Evolutionary conservation across 1,140 invertebrate species (phyloP).

Genomic region (Drosophila fuyamai): DNA sequence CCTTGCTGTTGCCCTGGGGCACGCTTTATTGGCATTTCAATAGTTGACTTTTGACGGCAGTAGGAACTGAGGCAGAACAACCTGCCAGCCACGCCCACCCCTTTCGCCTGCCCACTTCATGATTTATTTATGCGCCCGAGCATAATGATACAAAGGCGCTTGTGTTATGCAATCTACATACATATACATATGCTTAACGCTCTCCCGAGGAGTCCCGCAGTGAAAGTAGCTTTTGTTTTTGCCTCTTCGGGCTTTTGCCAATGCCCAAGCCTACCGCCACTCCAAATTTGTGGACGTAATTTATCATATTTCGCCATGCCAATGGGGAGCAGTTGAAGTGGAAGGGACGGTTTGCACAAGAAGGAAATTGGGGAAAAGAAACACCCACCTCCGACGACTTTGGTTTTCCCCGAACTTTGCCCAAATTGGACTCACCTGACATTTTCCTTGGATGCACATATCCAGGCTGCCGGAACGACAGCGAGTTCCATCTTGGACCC

Average conservation of each 20-base stretch:
- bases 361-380: conserved; percentile 17
- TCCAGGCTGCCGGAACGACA: conserved; percentile 93
- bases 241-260: conserved; percentile 17
- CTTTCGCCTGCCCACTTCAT: conserved; percentile 46
- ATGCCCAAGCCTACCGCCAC: conserved; percentile 13
- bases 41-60: conserved; percentile 66
- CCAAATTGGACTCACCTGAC: conserved; percentile 89
- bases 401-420: conserved; percentile 2
- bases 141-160: conserved; percentile 79
- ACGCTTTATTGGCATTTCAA: conserved; percentile 79
- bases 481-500: conserved; percentile 94
- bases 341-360: conserved; percentile 31
- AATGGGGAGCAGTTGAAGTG: conserved; percentile 46
- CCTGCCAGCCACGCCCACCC: conserved; percentile 3
- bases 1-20: conserved; percentile 35
- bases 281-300: conserved; percentile 46
- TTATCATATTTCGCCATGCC: conserved; percentile 57
- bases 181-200: conserved; percentile 67
- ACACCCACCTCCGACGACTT: not conserved
- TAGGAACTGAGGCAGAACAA: conserved; percentile 4
- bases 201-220: conserved; percentile 1
- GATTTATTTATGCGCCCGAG: conserved; percentile 76
- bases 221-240: conserved; percentile 62
- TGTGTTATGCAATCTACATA: conserved; percentile 76
- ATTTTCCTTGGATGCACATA: conserved; percentile 95